These are phyloP conservation scores for Drosophila nebulosa DNA, from an alignment of 1,140 invertebrate species.

Conservation along the genomic window DNA sequence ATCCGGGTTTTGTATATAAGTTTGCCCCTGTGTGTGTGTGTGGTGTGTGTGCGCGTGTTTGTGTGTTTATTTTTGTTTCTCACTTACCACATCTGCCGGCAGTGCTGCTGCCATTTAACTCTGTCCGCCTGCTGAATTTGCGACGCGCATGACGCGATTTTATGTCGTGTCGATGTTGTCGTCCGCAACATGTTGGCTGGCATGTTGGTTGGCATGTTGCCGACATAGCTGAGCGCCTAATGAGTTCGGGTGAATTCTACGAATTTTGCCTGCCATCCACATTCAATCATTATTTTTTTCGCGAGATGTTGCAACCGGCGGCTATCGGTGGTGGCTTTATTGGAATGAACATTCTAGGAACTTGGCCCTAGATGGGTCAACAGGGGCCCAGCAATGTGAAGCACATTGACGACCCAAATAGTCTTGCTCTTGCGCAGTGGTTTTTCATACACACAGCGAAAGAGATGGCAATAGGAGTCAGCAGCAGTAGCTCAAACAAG, in stretches of 20 bases:
- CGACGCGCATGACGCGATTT: conserved; percentile 78
- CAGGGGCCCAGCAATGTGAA: conserved; percentile 55
- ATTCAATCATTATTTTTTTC: conserved; percentile 35
- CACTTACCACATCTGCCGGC: neutral
- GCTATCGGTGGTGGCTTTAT: conserved; percentile 56
- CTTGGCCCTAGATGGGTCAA: conserved; percentile 73
- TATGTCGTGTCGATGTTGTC: conserved; percentile 20
- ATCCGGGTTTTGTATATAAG: conserved; percentile 17
- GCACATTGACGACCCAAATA: conserved; percentile 50
- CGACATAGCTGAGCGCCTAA: conserved; percentile 55
- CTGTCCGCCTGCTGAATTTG: conserved; percentile 61
- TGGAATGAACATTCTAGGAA: conserved; percentile 81
- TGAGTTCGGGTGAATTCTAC: conserved; percentile 79
- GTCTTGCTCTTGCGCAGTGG: conserved; percentile 27
- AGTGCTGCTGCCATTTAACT: neutral
- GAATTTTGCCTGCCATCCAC: conserved; percentile 60
- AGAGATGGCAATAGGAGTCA: neutral
- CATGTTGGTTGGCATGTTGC: conserved; percentile 14
- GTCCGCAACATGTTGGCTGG: conserved; percentile 55
- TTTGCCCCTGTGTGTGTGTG: too few relatives aligned
- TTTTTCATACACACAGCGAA: neutral
- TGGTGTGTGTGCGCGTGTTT: too few relatives aligned
- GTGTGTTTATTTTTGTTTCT: neutral
- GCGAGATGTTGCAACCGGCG: conserved; percentile 54
- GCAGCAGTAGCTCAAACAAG: neutral